A percentile compares a stretch with the other conserved stretches of the same genome.
Conservation (phyloP, 2,113 vertebrate species). For the Tetrao urogallus region DNA sequence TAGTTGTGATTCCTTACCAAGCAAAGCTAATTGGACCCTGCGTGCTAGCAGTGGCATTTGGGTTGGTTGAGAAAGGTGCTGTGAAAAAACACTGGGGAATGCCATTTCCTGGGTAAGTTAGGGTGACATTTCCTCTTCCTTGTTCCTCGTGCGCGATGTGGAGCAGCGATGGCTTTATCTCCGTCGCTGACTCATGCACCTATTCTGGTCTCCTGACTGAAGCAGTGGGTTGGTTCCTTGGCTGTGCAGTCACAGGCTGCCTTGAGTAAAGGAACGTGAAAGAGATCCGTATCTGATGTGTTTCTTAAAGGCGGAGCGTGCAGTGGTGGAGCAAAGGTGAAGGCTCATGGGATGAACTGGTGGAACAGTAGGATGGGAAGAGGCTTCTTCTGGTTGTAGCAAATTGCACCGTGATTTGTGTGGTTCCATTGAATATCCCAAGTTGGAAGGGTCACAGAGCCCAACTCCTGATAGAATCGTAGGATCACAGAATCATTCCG, state of each 20-base stretch:
- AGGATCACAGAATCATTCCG: no score
- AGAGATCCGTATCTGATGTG: neutral
- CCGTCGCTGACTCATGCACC: neutral
- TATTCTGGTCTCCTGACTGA: neutral
- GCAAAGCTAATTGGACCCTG: neutral
- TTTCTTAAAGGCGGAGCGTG: neutral
- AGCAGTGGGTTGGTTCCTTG: neutral
- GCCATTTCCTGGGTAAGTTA: neutral
- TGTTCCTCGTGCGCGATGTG: neutral
- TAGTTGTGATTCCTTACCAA: neutral
- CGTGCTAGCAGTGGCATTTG: neutral
- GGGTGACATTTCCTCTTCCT: neutral
- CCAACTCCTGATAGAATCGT: neutral
- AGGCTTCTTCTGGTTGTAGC: no score
- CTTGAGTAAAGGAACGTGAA: neutral
- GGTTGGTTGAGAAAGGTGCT: neutral
- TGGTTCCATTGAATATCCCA: neutral
- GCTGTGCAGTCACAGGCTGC: neutral
- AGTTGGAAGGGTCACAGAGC: neutral
- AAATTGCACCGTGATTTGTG: no score
- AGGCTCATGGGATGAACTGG: no score
- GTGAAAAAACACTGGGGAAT: neutral
- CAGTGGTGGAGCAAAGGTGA: neutral
- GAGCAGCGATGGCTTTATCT: neutral
- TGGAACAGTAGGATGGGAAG: no score